Evolutionary conservation across 2,888 invertebrate species (phyloP), one percentile per base, ranked within the genome.

Genomic region (Cephus runcator): DNA sequence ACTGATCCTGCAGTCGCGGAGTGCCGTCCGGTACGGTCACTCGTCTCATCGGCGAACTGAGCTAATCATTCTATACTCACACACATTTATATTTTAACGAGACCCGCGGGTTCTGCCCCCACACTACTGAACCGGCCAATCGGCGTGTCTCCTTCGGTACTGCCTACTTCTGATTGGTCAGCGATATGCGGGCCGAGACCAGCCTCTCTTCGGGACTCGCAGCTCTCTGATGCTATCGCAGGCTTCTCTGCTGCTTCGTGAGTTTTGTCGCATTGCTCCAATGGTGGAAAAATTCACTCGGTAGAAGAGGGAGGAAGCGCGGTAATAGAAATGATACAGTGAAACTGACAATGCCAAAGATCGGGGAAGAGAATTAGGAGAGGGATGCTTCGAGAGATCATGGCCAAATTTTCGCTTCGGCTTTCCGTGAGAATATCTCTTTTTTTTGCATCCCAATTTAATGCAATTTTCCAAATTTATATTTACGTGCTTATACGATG

Each of bases 41-140:
- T 85, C 84, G 84, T 85, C 84, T 85, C 86, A 86, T 87, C 88
- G 85, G 86, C 85, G 83, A 82, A 87, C 90, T 86, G 90, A 89
- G 89, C 88, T 90, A 90, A 90, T 88, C 87, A 88, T 83, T 84
- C 85, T 82, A 83, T 87, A 90, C 90, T 88, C 89, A 90, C 89
- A 90, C 89, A 90, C 83, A 87, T 88, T 90, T 90, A 90, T 90
- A 90, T 90, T 90, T 90, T 90, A 88, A 87, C 87, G 85, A 87
- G 85, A 80, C 78, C 79, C 83, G 83, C 82, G 83, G 86, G 87
- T 87, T 87, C 88, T 89, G 86, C 85, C 74, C 74, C 90, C 90
- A 88, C 87, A 86, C 83, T 78, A 76, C 78, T 79, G 83, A 79
- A 83, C 84, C 75, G 82, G 81, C 90, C 90, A 90, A 90, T 90